These are phyloP conservation scores for Neosalanx taihuensis DNA, from an alignment of 2,797 vertebrate species.

Conservation along the genomic window DNA sequence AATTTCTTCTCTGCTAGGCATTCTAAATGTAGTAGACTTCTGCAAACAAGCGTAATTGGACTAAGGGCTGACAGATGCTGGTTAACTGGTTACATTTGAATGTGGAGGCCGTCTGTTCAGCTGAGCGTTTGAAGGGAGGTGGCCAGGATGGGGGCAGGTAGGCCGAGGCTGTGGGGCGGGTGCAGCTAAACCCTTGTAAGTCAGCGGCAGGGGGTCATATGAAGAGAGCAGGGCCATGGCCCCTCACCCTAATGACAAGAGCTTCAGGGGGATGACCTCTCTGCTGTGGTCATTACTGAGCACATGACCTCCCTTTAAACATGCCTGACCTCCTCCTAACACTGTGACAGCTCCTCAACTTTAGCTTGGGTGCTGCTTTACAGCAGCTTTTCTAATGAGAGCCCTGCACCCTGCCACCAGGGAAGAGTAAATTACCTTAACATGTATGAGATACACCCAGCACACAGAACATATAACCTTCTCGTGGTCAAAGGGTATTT, in stretches of 20 bases:
- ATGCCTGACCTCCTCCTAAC: slow-evolving; percentile 24
- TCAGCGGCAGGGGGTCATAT: slow-evolving; percentile 40
- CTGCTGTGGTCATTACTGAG: slow-evolving; percentile 42
- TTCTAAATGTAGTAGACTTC: not conserved
- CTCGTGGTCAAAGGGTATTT: not conserved
- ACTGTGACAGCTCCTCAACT: not conserved
- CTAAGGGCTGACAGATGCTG: not conserved
- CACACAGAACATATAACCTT: not conserved
- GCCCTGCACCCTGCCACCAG: not conserved
- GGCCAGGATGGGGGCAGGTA: not conserved
- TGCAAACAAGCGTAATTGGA: not conserved
- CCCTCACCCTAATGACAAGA: slow-evolving; percentile 41
- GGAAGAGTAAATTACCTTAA: not conserved
- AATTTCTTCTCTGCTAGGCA: not conserved
- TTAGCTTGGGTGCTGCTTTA: slow-evolving; percentile 20
- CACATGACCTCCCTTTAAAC: slow-evolving; percentile 50
- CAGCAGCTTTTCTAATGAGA: slow-evolving; percentile 5
- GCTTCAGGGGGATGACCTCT: slow-evolving; percentile 50
- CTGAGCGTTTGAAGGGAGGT: not conserved
- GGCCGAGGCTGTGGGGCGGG: slow-evolving; percentile 24
- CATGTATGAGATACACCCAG: not conserved
- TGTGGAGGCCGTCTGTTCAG: not conserved
- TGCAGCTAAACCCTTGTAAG: slow-evolving; percentile 29
- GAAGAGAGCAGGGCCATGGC: slow-evolving; percentile 40
- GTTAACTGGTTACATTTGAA: not conserved